Conservation (phyloP, 2,113 vertebrate species). For the Phylloscopus whistleri region DNA sequence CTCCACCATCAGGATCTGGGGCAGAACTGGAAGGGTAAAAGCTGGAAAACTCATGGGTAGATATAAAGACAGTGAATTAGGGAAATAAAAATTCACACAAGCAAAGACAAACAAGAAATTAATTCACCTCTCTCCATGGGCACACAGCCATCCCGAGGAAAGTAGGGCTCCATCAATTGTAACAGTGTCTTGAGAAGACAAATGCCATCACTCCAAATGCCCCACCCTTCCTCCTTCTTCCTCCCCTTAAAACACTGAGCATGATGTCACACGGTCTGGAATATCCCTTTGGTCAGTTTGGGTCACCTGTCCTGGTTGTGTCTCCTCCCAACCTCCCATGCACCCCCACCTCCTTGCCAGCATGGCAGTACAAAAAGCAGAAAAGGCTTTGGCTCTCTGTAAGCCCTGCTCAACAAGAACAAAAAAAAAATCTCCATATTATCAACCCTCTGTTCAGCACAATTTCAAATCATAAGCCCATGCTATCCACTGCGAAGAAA, state of each 20-base stretch:
- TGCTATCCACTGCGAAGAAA: neutral
- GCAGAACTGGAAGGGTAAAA: neutral
- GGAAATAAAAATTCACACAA: neutral
- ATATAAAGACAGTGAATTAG: neutral
- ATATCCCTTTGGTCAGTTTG: neutral
- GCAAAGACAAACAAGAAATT: neutral
- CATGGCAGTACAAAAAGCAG: neutral
- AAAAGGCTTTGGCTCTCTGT: neutral
- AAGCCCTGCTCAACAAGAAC: neutral
- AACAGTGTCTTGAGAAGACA: neutral
- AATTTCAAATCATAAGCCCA: neutral
- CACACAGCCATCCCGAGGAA: neutral
- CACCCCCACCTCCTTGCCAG: neutral
- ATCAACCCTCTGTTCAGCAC: neutral
- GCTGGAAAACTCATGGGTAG: neutral
- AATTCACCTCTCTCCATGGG: neutral
- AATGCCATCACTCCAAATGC: fast-evolving
- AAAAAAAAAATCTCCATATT: neutral
- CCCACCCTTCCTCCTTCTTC: neutral
- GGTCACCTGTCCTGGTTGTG: neutral
- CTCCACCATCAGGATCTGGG: no score
- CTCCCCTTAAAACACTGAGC: neutral
- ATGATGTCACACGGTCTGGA: neutral
- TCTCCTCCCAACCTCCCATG: neutral
- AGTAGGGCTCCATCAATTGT: neutral